Evolutionary conservation across 2,113 vertebrate genomes (phyloP).

Genomic region (Mesoclemmys tuberculata): DNA sequence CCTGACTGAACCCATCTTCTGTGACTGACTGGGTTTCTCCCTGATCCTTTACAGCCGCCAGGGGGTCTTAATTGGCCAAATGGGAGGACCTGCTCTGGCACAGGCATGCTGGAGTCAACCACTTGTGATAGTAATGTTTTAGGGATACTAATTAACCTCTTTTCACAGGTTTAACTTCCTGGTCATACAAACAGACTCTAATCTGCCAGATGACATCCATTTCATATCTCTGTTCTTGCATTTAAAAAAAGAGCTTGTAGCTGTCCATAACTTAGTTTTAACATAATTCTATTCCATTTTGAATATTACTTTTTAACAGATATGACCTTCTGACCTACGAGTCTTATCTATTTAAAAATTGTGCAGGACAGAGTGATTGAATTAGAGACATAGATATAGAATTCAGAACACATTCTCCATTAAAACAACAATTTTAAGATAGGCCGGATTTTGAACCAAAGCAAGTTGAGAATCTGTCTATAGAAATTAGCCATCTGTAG

Average conservation of each 20-base stretch:
- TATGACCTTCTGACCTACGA: background rate
- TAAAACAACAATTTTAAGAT: background rate
- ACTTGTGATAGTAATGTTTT: background rate
- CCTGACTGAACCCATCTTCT: background rate
- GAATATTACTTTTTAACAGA: background rate
- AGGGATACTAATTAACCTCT: background rate
- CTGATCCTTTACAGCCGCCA: background rate
- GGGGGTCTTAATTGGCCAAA: background rate
- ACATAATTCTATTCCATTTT: background rate
- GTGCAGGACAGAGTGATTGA: background rate
- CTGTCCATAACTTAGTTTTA: background rate
- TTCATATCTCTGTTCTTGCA: background rate
- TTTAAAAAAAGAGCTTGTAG: background rate
- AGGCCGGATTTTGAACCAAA: background rate
- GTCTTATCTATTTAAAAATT: background rate
- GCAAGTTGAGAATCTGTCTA: background rate
- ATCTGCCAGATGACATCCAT: background rate
- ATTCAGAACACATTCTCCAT: background rate
- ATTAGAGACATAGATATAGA: background rate
- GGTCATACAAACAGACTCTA: background rate
- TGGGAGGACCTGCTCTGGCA: background rate
- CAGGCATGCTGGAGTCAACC: background rate
- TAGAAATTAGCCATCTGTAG: background rate
- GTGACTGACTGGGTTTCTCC: background rate
- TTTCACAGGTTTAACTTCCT: background rate